phyloP scores from a whole-genome alignment of 2,888 invertebrate genomes.

The Drosophila merina region DNA sequence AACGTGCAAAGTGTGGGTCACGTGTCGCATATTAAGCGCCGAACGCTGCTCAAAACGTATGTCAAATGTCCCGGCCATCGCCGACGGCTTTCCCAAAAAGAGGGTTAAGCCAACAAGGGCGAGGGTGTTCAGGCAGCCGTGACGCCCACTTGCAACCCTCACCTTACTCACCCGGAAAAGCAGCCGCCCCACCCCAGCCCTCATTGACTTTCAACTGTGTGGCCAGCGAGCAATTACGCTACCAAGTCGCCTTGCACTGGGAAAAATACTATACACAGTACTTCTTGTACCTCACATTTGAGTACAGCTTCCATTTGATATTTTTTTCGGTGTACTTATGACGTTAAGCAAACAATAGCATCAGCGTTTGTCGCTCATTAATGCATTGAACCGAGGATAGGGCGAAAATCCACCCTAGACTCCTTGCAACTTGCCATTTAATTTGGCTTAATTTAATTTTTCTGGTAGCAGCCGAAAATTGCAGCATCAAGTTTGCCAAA shows the following conservation, averaged over 20 bases:
- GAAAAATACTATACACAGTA: background rate
- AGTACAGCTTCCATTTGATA: too few relatives aligned
- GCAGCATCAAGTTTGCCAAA: slow-evolving; percentile 6
- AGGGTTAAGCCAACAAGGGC: slow-evolving; percentile 30
- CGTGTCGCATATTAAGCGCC: slow-evolving; percentile 74
- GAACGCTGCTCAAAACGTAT: slow-evolving; percentile 77
- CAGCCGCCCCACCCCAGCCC: slow-evolving; percentile 17
- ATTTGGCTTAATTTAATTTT: slow-evolving; percentile 77
- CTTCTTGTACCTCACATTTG: too few relatives aligned
- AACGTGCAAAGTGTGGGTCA: slow-evolving; percentile 77
- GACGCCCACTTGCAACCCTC: slow-evolving; percentile 67
- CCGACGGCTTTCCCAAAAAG: background rate
- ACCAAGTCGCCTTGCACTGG: slow-evolving; percentile 6
- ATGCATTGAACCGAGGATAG: slow-evolving; percentile 43
- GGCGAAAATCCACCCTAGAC: slow-evolving; percentile 20
- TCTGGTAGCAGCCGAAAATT: slow-evolving; percentile 57
- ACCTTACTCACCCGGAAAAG: slow-evolving; percentile 14
- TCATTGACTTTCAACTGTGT: slow-evolving; percentile 69
- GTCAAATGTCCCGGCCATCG: slow-evolving; percentile 66
- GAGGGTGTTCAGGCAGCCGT: slow-evolving; percentile 75
- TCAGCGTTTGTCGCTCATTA: slow-evolving; percentile 76
- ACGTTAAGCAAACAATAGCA: slow-evolving; percentile 71
- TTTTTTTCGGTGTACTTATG: slow-evolving; percentile 3
- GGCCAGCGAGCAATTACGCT: slow-evolving; percentile 66
- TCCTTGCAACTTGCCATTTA: slow-evolving; percentile 56